Base-by-base conservation (phyloP, 2,888 invertebrate genomes). In the Mechanitis messenoides region DNA sequence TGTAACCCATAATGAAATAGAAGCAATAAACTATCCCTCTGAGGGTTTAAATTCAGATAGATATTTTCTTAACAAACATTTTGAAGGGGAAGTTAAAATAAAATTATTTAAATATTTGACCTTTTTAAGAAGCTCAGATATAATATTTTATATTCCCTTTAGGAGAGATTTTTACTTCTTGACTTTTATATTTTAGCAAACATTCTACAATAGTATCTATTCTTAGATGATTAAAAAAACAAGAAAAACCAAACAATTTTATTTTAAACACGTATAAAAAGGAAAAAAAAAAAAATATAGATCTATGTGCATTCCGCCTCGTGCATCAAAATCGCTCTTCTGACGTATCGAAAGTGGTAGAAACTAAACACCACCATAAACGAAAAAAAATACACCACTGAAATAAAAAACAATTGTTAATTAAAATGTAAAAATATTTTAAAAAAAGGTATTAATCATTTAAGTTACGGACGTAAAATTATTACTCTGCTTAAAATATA, bases 341-440 rank as follows among this genome's bases (percentile, higher is more conserved):
- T 77, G 56, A 90, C 89, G 69, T 90, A 90, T 59, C 89, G 79
- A 73, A 85, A 89, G 73, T 89, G 89, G 73, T 90, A 90, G 69
- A 90, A 90, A 65, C 87, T 87, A 74, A 89, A 84, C 59, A 90
- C 89, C 61, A 89, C 84, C 63, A 86, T 68, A 62, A 88, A 81
- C 0, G 88, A 85, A 73, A 88, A 90, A 76, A 88, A 82, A 66
- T 89, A 89, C 3, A 84, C 1, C 54, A 84, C 89, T 89, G 86
- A 77, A 70, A 74, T 69, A 73, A 63, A 11, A 61, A 20, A 56
- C 60, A 58, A 28, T 60, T 3, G 9, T 0, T 50, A 31, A 50
- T 9, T 50, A 47, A 47, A n/a, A 28, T n/a, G 4, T 38, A 38
- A 38, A 6, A 38, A 38, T 38, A 6, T 7, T 6, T 38, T 2